Evolutionary conservation across 2,888 invertebrate genomes (phyloP), one percentile per base, ranked within the genome.

Genomic region (Lasiommata megera): DNA sequence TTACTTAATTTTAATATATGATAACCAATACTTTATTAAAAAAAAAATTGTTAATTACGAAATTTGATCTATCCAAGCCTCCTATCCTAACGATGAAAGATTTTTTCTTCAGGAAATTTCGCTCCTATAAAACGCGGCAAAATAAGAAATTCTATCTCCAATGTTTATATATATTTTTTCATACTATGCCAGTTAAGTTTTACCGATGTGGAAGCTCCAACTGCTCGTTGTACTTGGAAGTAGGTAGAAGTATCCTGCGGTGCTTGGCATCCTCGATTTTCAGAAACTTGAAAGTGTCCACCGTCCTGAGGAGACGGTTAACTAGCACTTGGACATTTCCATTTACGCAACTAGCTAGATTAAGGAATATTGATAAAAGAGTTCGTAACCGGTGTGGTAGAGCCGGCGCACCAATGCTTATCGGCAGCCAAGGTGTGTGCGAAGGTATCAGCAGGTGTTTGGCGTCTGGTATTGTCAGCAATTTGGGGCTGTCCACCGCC

Each of bases 391-490:
- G 92, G 77, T 97, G 97, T 0, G 98, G 97, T 46, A 98, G 80
- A 0, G 96, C 94, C 0, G 98, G 98, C 0, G 97, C 95, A 0
- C 98, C 97, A 54, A 95, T 93, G 65, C 96, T 96, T 29, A 95
- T 95, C 0, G 97, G 97, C 53, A 98, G 81, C 99, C 99, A 99
- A 0, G 99, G 99, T 0, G 97, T 96, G 68, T 96, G 94, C 0
- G 96, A 95, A 0, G 98, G 97, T 47, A 96, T 92, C 16, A 99
- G 90, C 1, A 99, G 91, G 70, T 96, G 95, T 84, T 99, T 99
- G 0, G 99, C 99, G 80, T 99, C 99, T 0, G 99, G 99, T 67
- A 99, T 98, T 1, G 99, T 98, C 53, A 99, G 92, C 29, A 99
- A 84, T 77, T 99, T 97, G 0, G 99, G 99, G 65, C 98, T 97